Conservation (phyloP, 35 echinoderm and acorn worm genomes). For the Amphiura filiformis region DNA sequence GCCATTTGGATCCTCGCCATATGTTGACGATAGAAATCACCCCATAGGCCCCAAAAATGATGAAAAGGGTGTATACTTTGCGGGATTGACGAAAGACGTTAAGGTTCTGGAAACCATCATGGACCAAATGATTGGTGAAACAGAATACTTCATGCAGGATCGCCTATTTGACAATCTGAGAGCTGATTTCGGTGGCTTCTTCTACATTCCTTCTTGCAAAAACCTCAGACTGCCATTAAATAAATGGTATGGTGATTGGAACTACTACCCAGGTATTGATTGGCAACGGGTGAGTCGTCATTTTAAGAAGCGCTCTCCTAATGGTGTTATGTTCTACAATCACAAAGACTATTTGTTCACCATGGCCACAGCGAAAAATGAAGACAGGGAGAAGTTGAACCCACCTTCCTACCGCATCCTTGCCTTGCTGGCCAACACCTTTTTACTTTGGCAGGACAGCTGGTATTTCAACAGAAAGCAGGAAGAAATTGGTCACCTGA, state of each 20-base stretch:
- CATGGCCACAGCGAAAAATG: background rate
- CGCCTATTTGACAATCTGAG: background rate
- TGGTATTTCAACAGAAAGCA: slow-evolving; percentile 14
- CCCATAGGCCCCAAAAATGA: background rate
- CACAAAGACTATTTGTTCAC: slow-evolving; percentile 11
- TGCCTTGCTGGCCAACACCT: background rate
- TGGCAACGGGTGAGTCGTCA: slow-evolving; percentile 5
- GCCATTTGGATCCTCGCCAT: background rate
- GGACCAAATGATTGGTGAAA: slow-evolving; percentile 7
- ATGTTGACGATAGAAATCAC: background rate
- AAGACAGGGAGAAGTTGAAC: slow-evolving; percentile 7
- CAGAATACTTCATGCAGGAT: background rate
- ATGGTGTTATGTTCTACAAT: slow-evolving; percentile 8
- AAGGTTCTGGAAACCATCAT: slow-evolving; percentile 3
- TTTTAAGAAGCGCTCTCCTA: slow-evolving; percentile 3
- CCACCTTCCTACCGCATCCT: slow-evolving; percentile 5
- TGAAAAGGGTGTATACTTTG: background rate
- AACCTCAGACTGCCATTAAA: background rate
- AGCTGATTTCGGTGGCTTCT: background rate
- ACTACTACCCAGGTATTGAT: background rate
- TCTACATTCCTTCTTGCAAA: background rate
- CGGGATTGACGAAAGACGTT: slow-evolving; percentile 1
- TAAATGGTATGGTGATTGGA: background rate
- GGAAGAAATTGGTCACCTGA: slow-evolving; percentile 10
- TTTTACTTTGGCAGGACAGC: background rate